phyloP scores from a whole-genome alignment of 2,797 vertebrate genomes.

The Alexandromys oeconomus region DNA sequence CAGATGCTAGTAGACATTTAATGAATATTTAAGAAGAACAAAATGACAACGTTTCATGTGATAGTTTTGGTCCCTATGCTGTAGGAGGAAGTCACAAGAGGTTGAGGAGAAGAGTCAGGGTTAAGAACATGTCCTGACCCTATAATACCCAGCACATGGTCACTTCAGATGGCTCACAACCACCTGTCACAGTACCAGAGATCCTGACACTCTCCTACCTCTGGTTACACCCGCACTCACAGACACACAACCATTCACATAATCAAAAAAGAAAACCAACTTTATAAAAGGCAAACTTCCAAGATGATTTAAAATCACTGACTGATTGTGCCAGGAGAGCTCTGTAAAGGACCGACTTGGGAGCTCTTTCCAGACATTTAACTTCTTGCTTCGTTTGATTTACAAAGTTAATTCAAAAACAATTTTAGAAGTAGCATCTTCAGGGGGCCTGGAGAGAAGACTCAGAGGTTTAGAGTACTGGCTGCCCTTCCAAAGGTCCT shows the following conservation, averaged over 20 bases:
- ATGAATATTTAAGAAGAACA: neutral
- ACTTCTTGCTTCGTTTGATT: neutral
- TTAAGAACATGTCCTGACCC: neutral
- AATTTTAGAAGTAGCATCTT: neutral
- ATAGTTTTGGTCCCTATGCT: neutral
- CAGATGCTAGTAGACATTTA: neutral
- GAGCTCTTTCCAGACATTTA: neutral
- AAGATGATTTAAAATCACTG: neutral
- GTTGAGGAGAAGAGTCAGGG: neutral
- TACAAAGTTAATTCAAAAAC: neutral
- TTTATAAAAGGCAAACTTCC: neutral
- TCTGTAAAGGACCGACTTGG: neutral
- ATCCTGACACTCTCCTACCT: neutral
- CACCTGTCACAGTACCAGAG: neutral
- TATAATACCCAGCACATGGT: too few species aligned
- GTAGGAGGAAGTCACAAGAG: neutral
- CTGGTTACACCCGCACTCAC: neutral
- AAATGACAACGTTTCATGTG: neutral
- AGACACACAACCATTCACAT: neutral
- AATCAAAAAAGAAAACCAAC: neutral
- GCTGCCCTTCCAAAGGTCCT: too few species aligned
- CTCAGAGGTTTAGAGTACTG: too few species aligned
- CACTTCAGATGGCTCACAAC: neutral
- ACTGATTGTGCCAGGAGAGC: neutral
- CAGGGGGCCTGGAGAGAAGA: neutral